A percentile compares a stretch with the other conserved stretches of the same genome.
These are phyloP conservation scores for Epistrophe grossulariae DNA, from an alignment of 2,888 invertebrate genomes.

Conservation along the genomic window DNA sequence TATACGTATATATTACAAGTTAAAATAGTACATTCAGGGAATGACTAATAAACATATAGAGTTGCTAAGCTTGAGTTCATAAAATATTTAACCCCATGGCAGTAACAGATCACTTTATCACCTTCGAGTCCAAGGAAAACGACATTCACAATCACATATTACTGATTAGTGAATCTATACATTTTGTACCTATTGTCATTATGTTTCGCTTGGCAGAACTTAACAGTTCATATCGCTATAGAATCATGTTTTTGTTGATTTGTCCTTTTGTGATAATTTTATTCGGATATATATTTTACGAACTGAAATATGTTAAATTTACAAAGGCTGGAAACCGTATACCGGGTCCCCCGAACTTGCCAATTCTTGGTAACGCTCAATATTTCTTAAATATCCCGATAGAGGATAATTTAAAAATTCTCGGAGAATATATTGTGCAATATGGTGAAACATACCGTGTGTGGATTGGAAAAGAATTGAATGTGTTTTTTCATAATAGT, in stretches of 20 bases:
- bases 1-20: not conserved
- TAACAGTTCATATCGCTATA: not conserved
- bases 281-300: slow-evolving; percentile 4
- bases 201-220: not conserved
- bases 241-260: slow-evolving; percentile 35
- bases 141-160: not conserved
- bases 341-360: slow-evolving; percentile 35
- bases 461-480: slow-evolving; percentile 74
- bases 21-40: too few species aligned
- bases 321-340: slow-evolving; percentile 30
- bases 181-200: not conserved
- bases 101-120: not conserved
- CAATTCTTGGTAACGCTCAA: slow-evolving; percentile 54
- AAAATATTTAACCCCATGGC: not conserved
- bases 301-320: not conserved
- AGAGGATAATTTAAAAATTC: slow-evolving; percentile 62
- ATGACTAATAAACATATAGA: not conserved
- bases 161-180: not conserved
- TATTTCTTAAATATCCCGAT: slow-evolving; percentile 41
- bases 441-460: slow-evolving; percentile 61
- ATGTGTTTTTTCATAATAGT: slow-evolving; percentile 61
- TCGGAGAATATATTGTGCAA: slow-evolving; percentile 76
- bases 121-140: not conserved
- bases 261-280: not conserved
- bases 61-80: not conserved